Conservation (phyloP, 2,797 vertebrate genomes). For the Octomys mimax region DNA sequence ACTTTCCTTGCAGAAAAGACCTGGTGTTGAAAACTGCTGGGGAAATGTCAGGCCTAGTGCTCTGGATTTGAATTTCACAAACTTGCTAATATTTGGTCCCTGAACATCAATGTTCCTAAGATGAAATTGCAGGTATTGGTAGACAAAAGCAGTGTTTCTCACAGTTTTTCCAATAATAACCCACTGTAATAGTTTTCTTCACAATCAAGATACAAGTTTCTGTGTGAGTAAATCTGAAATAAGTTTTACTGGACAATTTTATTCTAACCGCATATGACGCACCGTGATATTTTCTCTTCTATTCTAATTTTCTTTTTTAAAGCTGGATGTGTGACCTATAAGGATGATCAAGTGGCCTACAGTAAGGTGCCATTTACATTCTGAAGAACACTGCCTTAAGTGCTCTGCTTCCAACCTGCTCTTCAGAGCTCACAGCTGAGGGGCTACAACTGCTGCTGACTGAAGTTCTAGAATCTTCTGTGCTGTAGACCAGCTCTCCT, state of each 20-base stretch:
- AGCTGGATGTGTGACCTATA: neutral
- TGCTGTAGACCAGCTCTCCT: neutral
- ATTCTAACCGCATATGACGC: neutral
- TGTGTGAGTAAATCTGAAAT: neutral
- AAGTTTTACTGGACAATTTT: neutral
- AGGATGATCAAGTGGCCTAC: neutral
- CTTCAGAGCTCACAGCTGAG: neutral
- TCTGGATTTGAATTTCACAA: neutral
- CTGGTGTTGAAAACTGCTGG: neutral
- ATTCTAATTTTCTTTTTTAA: neutral
- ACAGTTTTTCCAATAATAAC: neutral
- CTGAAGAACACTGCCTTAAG: neutral
- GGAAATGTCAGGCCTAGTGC: neutral
- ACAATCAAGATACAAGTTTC: neutral
- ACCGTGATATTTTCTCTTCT: neutral
- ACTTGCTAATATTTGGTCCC: neutral
- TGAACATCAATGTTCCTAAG: slow-evolving; percentile 24
- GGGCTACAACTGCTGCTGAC: neutral
- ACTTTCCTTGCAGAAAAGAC: neutral
- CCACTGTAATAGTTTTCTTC: neutral
- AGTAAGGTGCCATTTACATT: neutral
- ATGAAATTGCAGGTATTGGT: neutral
- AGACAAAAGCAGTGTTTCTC: neutral
- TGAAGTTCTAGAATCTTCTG: neutral
- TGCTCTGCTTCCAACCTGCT: neutral